Evolutionary conservation across 1,140 invertebrate genomes (phyloP), one percentile per base, ranked within the genome.

Genomic region (Musca vetustissima): DNA sequence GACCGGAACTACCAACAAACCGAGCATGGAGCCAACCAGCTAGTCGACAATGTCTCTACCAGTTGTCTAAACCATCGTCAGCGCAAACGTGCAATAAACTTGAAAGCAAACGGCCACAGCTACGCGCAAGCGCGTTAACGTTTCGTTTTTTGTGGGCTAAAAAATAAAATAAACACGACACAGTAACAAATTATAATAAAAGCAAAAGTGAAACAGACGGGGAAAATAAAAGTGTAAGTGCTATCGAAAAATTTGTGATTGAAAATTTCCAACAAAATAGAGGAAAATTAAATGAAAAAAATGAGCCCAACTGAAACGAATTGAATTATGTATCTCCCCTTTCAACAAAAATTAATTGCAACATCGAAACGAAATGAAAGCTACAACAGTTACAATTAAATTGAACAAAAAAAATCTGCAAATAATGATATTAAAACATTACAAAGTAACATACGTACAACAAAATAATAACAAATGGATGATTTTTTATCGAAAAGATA

Each of bases 211-310:
- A 43, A 61, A 22, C 57, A 61, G 36, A 61, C 32, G 57, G 32
- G n/a, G 57, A 43, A 61, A 22, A 61, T 6, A 55, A 61, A 61
- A 61, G 57, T 61, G 57, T 61, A 61, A 61, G 57, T 61, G 57
- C 19, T 61, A 9, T 6, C 14, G 22, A 36, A 32, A n/a, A 59
- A 59, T 28, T n/a, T 61, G 21, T 36, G 11, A 43, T 17, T 21
- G 14, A 61, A 61, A 59, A 59, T 32, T 32, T n/a, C 6, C n/a
- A 59, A 25, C 4, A 32, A 32, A 57, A 57, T 17, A 21, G 36
- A 43, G 36, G 19, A 43, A n/a, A 61, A 61, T 9, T 15, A 32
- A 4, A 61, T 28, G 28, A 43, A 43, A 28, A 43, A 43, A 43
- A 43, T 43, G 36, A 43, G 13, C 11, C 11, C 36, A 43, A 43